Percentiles rank a stretch among this genome's conserved stretches.
These are phyloP conservation scores for Nemopilema nomurai DNA, from an alignment of 30 jellyfish, hydroid and myxozoan species.

Conservation along the genomic window DNA sequence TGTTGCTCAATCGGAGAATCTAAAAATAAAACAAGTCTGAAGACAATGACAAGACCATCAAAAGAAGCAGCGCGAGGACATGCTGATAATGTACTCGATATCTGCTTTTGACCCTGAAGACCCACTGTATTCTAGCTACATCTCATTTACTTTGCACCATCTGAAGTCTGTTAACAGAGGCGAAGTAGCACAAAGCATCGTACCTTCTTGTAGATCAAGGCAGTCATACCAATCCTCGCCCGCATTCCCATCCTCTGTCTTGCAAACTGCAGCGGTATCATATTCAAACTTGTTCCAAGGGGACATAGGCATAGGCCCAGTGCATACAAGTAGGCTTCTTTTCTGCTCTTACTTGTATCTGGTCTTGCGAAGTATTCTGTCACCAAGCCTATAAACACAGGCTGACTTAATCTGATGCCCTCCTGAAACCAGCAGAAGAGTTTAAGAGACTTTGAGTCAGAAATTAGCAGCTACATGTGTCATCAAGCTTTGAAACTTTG, in stretches of 20 bases:
- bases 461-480: too few species aligned
- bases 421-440: slow-evolving; percentile 41
- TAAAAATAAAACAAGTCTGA: background rate
- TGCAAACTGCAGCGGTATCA: slow-evolving; percentile 36
- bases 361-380: slow-evolving; percentile 61
- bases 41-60: too few species aligned
- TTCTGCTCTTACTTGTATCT: background rate
- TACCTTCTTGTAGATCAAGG: slow-evolving; percentile 77
- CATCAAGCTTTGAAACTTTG: too few species aligned
- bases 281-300: slow-evolving; percentile 28
- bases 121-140: too few species aligned
- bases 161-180: too few species aligned
- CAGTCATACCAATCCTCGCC: slow-evolving; percentile 60
- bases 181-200: too few species aligned
- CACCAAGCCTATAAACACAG: slow-evolving; percentile 70
- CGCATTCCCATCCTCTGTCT: slow-evolving; percentile 62
- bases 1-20: slow-evolving; percentile 68
- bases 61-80: too few species aligned
- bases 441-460: too few species aligned
- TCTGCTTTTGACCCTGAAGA: too few species aligned
- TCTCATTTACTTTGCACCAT: too few species aligned
- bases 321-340: slow-evolving; percentile 71
- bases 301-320: slow-evolving; percentile 71
- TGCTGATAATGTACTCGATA: too few species aligned
- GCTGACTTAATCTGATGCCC: slow-evolving; percentile 71